These are phyloP conservation scores for Apogon hyalosoma DNA, from an alignment of 2,797 vertebrate species.

Conservation along the genomic window DNA sequence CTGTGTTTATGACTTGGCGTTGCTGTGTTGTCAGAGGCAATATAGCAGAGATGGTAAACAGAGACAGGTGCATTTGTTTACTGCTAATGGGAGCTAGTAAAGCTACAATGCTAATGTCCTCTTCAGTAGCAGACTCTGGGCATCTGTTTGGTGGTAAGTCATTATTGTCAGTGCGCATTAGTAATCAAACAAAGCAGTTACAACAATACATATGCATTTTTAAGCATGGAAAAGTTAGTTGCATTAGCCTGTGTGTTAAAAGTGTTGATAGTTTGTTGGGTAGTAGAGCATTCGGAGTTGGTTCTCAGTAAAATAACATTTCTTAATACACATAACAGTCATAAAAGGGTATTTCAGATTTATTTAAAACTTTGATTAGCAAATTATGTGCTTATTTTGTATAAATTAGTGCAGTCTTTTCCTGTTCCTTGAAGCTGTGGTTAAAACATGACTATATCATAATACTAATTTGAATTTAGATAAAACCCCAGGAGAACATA, in stretches of 20 bases:
- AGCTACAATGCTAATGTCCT: constrained; percentile 81
- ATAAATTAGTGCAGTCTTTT: too few species aligned
- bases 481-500: too few species aligned
- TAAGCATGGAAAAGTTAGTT: constrained; percentile 33
- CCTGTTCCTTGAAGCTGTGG: too few species aligned
- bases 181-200: constrained; percentile 59
- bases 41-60: constrained; percentile 81
- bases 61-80: constrained; percentile 85
- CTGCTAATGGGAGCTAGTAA: constrained; percentile 81
- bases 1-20: constrained; percentile 80
- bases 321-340: too few species aligned
- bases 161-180: constrained; percentile 65
- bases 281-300: too few species aligned
- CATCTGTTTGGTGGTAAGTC: constrained; percentile 72
- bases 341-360: too few species aligned
- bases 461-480: too few species aligned
- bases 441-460: too few species aligned
- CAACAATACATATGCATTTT: constrained; percentile 37
- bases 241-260: not conserved
- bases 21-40: constrained; percentile 79
- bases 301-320: too few species aligned
- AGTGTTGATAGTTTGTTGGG: not conserved
- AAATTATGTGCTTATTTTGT: too few species aligned
- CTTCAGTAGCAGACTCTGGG: constrained; percentile 74
- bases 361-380: too few species aligned